These are phyloP conservation scores for Okapia johnstoni DNA, from an alignment of 2,113 vertebrate genomes.

Conservation along the genomic window DNA sequence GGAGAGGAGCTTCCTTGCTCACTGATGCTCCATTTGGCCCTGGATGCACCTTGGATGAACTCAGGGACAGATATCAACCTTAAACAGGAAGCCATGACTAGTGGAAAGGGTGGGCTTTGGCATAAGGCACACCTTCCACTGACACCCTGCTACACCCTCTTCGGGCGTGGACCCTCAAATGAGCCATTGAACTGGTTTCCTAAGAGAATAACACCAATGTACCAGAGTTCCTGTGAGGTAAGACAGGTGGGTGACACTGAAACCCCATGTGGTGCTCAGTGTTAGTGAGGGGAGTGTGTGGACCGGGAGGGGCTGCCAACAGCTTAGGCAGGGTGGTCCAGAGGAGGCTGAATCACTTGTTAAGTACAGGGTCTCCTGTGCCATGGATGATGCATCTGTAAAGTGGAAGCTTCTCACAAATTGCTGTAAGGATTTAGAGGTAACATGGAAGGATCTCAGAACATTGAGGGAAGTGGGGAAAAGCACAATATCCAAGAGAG, in stretches of 20 bases:
- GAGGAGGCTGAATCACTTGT: too few species aligned
- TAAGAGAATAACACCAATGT: not conserved
- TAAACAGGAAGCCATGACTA: not conserved
- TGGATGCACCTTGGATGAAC: not conserved
- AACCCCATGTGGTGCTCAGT: rapidly evolving
- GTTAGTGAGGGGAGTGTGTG: rapidly evolving
- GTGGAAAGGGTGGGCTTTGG: not conserved
- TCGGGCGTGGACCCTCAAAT: not conserved
- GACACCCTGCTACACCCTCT: rapidly evolving
- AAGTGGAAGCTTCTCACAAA: not conserved
- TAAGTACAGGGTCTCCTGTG: not conserved
- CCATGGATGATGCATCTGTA: not conserved
- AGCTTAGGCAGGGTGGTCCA: rapidly evolving
- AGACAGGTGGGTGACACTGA: not conserved
- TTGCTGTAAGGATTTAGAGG: not conserved
- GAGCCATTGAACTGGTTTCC: not conserved
- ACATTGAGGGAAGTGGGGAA: not conserved
- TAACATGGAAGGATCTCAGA: not conserved
- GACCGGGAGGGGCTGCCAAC: rapidly evolving
- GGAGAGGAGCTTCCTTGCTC: not conserved
- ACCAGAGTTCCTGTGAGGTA: not conserved
- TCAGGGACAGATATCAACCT: not conserved
- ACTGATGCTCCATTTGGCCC: not conserved
- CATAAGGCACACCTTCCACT: not conserved
- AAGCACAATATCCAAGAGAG: not conserved